These are phyloP conservation scores for Catharus fuscescens DNA, from an alignment of 2,113 vertebrate genomes.

Conservation along the genomic window DNA sequence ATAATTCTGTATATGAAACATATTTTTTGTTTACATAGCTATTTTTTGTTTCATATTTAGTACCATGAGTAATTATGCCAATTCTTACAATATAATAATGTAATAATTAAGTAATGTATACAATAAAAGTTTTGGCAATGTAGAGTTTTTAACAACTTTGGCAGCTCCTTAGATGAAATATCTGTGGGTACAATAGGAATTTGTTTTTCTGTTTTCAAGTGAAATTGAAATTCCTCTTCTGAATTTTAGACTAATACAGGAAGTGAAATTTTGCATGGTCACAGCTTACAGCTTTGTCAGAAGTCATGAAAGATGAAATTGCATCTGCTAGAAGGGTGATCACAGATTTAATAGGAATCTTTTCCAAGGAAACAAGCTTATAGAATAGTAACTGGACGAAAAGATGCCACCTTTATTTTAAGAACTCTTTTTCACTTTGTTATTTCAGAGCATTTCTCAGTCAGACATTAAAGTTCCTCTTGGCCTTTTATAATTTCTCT, in stretches of 20 bases:
- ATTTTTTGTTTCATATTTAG: neutral
- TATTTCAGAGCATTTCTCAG: neutral
- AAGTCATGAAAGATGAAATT: neutral
- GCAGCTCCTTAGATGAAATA: neutral
- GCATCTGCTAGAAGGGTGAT: neutral
- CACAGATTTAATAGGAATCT: neutral
- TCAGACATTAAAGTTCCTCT: neutral
- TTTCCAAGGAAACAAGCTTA: neutral
- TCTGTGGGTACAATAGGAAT: neutral
- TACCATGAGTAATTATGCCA: neutral
- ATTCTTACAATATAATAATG: neutral
- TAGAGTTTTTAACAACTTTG: neutral
- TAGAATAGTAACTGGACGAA: neutral
- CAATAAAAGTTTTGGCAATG: neutral
- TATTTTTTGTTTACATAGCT: neutral
- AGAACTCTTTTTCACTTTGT: neutral
- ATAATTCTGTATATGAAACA: neutral
- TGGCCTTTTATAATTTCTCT: neutral
- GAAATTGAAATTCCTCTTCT: neutral
- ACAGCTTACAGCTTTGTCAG: neutral
- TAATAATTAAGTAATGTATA: neutral
- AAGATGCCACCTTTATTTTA: neutral
- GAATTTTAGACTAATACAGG: neutral
- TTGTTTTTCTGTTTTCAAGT: slow-evolving; percentile 6
- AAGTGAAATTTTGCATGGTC: neutral